phyloP scores from a whole-genome alignment of 1,140 invertebrate genomes.

The Parasteatoda tepidariorum region DNA sequence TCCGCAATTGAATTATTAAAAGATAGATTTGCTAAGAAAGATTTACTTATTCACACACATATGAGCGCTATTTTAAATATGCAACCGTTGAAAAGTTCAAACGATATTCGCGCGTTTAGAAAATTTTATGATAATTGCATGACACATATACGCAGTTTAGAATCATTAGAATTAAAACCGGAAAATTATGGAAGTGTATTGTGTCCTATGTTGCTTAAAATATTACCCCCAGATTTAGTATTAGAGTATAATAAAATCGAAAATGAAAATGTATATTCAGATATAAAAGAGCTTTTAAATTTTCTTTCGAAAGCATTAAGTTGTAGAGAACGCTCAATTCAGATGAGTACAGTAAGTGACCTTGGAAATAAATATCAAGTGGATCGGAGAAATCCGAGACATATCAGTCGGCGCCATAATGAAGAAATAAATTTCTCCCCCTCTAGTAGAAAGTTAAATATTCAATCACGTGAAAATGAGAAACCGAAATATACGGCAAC shows the following conservation, averaged over 20 bases:
- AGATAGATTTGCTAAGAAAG: background rate
- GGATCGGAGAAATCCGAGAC: no score
- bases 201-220: background rate
- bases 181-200: background rate
- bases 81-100: background rate
- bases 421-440: background rate
- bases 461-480: background rate
- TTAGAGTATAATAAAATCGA: background rate
- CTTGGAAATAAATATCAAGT: no score
- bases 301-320: background rate
- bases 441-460: background rate
- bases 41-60: conserved; percentile 5
- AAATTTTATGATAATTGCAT: conserved; percentile 1
- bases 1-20: background rate
- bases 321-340: background rate
- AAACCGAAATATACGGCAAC: background rate
- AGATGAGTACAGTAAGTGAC: no score
- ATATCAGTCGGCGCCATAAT: no score
- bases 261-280: background rate
- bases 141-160: conserved; percentile 5
- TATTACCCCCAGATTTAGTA: background rate
- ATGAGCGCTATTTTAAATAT: background rate
- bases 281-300: background rate
- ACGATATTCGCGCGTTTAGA: background rate
- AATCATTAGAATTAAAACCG: background rate